Evolutionary conservation across 2,888 invertebrate species (phyloP).

Genomic region (Oeneis ivallda): DNA sequence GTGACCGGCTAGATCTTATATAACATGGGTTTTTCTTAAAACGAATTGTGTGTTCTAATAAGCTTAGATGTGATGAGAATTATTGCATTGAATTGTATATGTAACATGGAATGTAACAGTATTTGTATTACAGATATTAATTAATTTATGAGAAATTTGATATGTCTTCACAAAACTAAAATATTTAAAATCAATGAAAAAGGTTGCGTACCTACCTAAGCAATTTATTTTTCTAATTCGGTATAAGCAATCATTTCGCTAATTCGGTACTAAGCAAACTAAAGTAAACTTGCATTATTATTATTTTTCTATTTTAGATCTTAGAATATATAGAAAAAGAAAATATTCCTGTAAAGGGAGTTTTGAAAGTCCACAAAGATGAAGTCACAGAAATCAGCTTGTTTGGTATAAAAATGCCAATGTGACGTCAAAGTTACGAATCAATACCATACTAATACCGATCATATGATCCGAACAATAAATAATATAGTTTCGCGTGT

Average conservation of each 20-base stretch:
- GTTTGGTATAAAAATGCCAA: conserved; percentile 9
- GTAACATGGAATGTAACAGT: not conserved
- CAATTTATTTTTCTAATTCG: too few species aligned
- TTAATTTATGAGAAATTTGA: too few species aligned
- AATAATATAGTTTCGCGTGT: conserved; percentile 58
- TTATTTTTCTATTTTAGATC: too few species aligned
- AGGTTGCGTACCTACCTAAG: too few species aligned
- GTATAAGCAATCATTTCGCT: too few species aligned
- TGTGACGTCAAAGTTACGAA: conserved; percentile 10
- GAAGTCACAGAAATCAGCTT: not conserved
- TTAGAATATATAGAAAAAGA: too few species aligned
- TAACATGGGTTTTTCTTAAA: conserved; percentile 49
- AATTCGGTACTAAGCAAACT: too few species aligned
- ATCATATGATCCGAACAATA: conserved; percentile 43
- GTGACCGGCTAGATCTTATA: conserved; percentile 47
- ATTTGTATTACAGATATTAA: too few species aligned
- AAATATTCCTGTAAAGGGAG: not conserved
- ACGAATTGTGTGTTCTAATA: conserved; percentile 28
- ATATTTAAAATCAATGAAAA: too few species aligned
- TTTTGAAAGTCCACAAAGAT: not conserved
- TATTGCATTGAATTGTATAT: conserved; percentile 3
- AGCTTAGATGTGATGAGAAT: conserved; percentile 24
- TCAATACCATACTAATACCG: conserved; percentile 14
- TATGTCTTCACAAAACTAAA: too few species aligned
- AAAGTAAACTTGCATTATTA: too few species aligned